Base-by-base conservation (phyloP, 2,113 vertebrate genomes). In the Oreochromis aureus region DNA sequence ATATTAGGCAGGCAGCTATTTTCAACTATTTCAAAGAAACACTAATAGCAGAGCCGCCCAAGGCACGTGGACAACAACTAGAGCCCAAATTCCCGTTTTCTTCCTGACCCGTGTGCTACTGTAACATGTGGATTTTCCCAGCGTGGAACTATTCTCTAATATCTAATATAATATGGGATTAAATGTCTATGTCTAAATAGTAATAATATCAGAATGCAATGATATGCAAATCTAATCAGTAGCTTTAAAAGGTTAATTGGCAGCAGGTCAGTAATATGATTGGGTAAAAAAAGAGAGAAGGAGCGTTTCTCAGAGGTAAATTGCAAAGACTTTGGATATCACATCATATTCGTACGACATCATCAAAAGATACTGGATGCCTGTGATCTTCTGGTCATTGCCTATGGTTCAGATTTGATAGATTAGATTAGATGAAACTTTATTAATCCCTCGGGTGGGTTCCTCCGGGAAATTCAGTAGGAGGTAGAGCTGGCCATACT, bases 51-150 rank as follows among this genome's bases (percentile, higher is more conserved):
- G 66, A 15, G n/a, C n/a, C 2, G 3, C 63, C 12, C n/a, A 44
- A 3, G 13, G 24, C 66, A 27, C 0, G 3, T 0, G 0, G 13
- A 71, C 22, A 27, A 44, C n/a, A 73, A 5, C 39, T 27, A 46
- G 10, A 69, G 61, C 19, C 19, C 61, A 39, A 66, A 71, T 24
- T 71, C 39, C 0, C 5, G 0, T 63, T 63, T 63, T 19, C 32
- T 63, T 63, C 59, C 59, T 63, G 59, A 63, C 32, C 32, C 1
- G 2, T 63, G 18, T 36, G 6, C 18, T 63, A 66, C 32, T 66
- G 10, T 5, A 39, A 39, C 4, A 41, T 41, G 10, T 39, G 34
- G 19, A 7, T 39, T 66, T 66, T 66, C 19, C 34, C 19, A 3
- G 18, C 1, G 61, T n/a, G 61, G 32, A 10, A 39, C 39, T 66